Percentiles rank a stretch among this genome's conserved stretches.
These are phyloP conservation scores for Equus quagga DNA, from an alignment of 2,113 vertebrate genomes.

Conservation along the genomic window DNA sequence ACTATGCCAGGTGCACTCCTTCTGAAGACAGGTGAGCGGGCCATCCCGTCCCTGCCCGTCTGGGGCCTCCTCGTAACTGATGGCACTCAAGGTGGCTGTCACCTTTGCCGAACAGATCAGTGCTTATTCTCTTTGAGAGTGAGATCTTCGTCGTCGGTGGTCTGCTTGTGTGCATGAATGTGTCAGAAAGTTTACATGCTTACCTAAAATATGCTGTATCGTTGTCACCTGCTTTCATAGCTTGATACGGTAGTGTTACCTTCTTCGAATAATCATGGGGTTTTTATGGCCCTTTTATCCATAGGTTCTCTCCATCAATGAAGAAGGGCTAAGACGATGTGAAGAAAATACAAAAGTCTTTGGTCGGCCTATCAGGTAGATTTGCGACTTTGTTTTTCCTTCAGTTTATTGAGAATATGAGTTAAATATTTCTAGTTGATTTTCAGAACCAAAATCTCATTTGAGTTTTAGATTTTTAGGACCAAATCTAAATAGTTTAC, in stretches of 20 bases:
- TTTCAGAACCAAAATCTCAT: neutral
- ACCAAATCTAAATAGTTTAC: neutral
- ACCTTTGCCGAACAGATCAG: neutral
- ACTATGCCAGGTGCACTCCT: rapidly evolving
- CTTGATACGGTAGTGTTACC: rapidly evolving
- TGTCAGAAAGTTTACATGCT: rapidly evolving
- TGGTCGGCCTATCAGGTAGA: slow-evolving; percentile 96
- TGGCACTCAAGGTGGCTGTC: rapidly evolving
- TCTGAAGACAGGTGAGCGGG: neutral
- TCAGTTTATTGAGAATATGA: neutral
- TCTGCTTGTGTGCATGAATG: rapidly evolving
- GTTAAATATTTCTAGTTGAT: neutral
- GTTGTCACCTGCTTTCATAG: rapidly evolving
- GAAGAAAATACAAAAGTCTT: slow-evolving; percentile 97
- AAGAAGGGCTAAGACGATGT: slow-evolving; percentile 96
- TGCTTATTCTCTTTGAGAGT: neutral
- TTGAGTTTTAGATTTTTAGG: neutral
- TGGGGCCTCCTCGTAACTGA: neutral
- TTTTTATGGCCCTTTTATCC: rapidly evolving
- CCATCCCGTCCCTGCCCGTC: neutral
- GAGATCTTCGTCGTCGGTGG: rapidly evolving
- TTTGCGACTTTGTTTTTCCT: neutral
- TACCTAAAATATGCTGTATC: rapidly evolving
- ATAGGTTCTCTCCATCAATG: slow-evolving; percentile 97
- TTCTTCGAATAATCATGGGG: rapidly evolving